A percentile compares a stretch with the other conserved stretches of the same genome.
These are phyloP conservation scores for Characodon lateralis DNA, from an alignment of 2,797 vertebrate genomes.

Conservation along the genomic window DNA sequence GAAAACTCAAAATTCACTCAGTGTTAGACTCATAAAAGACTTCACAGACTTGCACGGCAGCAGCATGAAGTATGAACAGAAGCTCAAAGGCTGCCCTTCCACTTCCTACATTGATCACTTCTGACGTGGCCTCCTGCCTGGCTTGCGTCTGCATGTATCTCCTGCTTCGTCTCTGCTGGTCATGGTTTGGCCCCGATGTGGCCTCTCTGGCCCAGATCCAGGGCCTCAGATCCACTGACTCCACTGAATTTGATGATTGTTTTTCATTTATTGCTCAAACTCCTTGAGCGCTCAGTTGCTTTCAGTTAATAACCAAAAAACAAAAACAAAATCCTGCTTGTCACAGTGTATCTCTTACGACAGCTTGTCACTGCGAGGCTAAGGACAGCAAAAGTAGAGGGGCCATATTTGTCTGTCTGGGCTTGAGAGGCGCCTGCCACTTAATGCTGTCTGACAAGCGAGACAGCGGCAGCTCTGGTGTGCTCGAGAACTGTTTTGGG, in stretches of 20 bases:
- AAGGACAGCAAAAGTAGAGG: conserved; percentile 38
- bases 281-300: background rate
- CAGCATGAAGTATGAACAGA: conserved; percentile 34
- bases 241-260: conserved; percentile 10
- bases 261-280: conserved; percentile 10
- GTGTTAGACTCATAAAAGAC: background rate
- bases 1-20: background rate
- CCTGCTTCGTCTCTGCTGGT: conserved; percentile 50
- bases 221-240: conserved; percentile 27
- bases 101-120: conserved; percentile 61
- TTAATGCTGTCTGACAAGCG: conserved; percentile 72
- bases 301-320: background rate
- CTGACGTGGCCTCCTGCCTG: conserved; percentile 63
- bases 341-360: conserved; percentile 11
- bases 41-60: conserved; percentile 5
- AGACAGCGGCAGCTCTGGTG: conserved; percentile 66
- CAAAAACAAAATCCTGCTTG: background rate
- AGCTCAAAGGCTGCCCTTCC: conserved; percentile 57
- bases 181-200: conserved; percentile 43
- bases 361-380: conserved; percentile 28
- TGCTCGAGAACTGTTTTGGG: conserved; percentile 69
- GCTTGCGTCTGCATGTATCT: conserved; percentile 64
- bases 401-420: conserved; percentile 57
- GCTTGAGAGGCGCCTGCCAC: conserved; percentile 68
- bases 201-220: conserved; percentile 61